Base-by-base conservation (phyloP, 1,140 invertebrate species). In the Marisa cornuarietis region DNA sequence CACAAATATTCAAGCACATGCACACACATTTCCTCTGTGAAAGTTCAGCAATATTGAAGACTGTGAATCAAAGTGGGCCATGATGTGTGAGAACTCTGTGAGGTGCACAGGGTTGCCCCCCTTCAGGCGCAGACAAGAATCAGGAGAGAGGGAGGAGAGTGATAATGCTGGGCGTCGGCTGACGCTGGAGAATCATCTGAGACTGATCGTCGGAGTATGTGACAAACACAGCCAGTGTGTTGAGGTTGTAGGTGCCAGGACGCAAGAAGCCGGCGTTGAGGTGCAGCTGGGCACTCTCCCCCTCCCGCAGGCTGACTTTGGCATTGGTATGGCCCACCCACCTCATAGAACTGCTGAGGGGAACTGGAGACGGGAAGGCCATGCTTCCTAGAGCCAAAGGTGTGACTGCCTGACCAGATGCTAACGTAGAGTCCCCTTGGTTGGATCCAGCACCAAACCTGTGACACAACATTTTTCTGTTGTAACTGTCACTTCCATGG, bases 161-260 rank as follows among this genome's bases (percentile, higher is more conserved):
- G 18, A 89, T 80, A 71, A 90, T 84, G 81, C 87, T 87, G 5
- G 89, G 89, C 52, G 87, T 84, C 6, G 80, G 72, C 72, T 88
- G 87, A 81, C 86, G 87, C 80, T 90, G 89, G 42, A 86, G 83
- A 52, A 88, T 87, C 87, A 89, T 88, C 81, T 89, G 82, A 18
- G 85, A 81, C 9, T 83, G 79, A 76, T 88, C 86, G 16, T 85
- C 73, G 18, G 81, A 83, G 78, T 86, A 86, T 6, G 84, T 84
- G 7, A 88, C 89, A 81, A 88, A 87, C 76, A 90, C 89, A 11
- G 88, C 82, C 52, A 90, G 72, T 42, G 83, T 86, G 81, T 89
- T 89, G 20, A 90, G 78, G 77, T 90, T 90, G 82, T 87, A 90
- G n/a, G 90, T 87, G 0, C 89, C 89, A 7, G 89, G 88, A 26